Base-by-base conservation (phyloP, 1,140 invertebrate genomes). In the Lordiphosa stackelbergi region DNA sequence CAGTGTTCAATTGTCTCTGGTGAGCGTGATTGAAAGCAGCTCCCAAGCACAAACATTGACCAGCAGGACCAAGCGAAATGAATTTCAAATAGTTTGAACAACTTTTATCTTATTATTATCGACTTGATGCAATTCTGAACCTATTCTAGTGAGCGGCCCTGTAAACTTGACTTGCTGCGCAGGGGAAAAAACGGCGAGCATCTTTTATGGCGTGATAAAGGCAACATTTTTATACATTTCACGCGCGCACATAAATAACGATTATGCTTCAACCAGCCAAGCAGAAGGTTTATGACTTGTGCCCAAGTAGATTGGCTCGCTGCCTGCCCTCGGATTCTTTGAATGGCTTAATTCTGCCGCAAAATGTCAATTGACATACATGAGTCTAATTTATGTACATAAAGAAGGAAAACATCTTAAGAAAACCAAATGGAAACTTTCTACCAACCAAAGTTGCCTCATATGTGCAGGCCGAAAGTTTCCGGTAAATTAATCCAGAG, bases 171-270 rank as follows among this genome's bases (percentile, higher is more conserved):
- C 49, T 52, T 35, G 57, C 66, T 66, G 70, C 51, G 55, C 60
- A 53, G 22, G 22, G 22, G 22, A n/a, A 13, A 38, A 37, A 35
- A 45, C 34, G n/a, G n/a, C 13, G 31, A 34, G 16, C 24, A 56
- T 38, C 51, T 63, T 79, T 79, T 74, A 81, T 71, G 59, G 62
- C 58, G 59, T 60, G 73, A 59, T 73, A 78, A 77, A 52, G 64
- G 64, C 62, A 53, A 53, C 57, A 74, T 81, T 79, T 79, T 79
- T 79, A 79, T 79, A 71, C 75, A 81, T 71, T 79, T 79, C 75
- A 79, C 75, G 74, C 74, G 66, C 74, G 52, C 75, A 81, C 75
- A 79, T 79, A 79, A 79, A 79, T 79, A 79, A 79, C 75, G 71
- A 81, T 78, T 78, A 69, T 66, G 60, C 53, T 64, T 53, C 37